These are phyloP conservation scores for Octodonta nipae DNA, from an alignment of 2,888 invertebrate species.

Conservation along the genomic window DNA sequence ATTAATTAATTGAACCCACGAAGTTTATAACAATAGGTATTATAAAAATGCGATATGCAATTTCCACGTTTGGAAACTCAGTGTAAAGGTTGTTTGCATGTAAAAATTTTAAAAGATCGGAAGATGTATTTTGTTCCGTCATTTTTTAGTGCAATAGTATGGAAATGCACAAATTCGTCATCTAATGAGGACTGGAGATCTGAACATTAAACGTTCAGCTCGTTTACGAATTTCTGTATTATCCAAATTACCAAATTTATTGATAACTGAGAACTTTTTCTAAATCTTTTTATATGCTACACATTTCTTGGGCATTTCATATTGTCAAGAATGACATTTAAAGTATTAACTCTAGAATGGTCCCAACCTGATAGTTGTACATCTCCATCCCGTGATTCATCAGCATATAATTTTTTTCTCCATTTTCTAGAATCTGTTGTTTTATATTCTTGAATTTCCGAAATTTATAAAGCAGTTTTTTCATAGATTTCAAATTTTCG, in stretches of 20 bases:
- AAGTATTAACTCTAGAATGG: too few species aligned
- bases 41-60: too few species aligned
- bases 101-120: too few species aligned
- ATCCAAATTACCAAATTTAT: conserved; percentile 4
- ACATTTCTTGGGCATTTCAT: conserved; percentile 3
- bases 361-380: too few species aligned
- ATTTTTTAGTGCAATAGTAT: conserved; percentile 6
- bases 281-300: conserved; percentile 5
- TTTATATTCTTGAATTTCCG: conserved; percentile 4
- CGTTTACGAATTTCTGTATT: too few species aligned
- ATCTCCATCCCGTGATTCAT: too few species aligned
- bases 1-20: too few species aligned
- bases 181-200: conserved; percentile 6
- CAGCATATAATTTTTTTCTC: conserved; percentile 1
- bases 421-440: conserved; percentile 4
- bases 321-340: conserved; percentile 3
- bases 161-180: too few species aligned
- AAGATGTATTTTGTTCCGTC: conserved; percentile 5
- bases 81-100: too few species aligned
- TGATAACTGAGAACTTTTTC: conserved; percentile 3
- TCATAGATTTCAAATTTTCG: conserved; percentile 3
- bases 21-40: too few species aligned
- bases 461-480: neutral
- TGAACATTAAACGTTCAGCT: conserved; percentile 5
- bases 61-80: too few species aligned